Percentiles rank a stretch among this genome's conserved stretches.
phyloP scores from a whole-genome alignment of 92 coral and sea anemone genomes.

The Palythoa caribaeorum region DNA sequence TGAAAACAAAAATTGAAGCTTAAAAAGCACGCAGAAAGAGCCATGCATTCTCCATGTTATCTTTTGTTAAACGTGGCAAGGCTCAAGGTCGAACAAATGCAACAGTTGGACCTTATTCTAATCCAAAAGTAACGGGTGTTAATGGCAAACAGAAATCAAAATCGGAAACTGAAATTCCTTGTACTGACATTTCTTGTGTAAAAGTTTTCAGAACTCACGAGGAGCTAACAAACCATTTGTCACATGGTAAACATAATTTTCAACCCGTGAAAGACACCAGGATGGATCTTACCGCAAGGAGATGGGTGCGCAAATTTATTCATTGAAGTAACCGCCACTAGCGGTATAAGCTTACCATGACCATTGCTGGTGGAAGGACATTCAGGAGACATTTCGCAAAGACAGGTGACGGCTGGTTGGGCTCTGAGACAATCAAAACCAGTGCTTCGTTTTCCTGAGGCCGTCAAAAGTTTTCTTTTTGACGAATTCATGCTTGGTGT shows the following conservation, averaged over 20 bases:
- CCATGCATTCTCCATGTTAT: not conserved
- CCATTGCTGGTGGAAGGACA: not conserved
- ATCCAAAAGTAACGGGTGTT: not conserved
- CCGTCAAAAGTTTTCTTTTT: too few species aligned
- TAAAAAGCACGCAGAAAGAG: not conserved
- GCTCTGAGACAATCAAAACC: too few species aligned
- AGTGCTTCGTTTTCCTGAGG: too few species aligned
- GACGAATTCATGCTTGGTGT: not conserved
- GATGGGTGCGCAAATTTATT: not conserved
- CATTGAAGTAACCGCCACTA: not conserved
- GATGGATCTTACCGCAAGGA: slow-evolving; percentile 7
- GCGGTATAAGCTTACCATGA: not conserved
- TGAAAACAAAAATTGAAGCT: not conserved
- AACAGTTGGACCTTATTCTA: slow-evolving; percentile 4
- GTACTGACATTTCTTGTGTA: not conserved
- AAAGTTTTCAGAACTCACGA: not conserved
- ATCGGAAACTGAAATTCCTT: not conserved
- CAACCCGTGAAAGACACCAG: not conserved
- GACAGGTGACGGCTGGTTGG: too few species aligned
- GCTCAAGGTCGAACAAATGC: not conserved
- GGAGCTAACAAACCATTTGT: not conserved
- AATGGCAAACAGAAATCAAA: not conserved
- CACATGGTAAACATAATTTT: not conserved
- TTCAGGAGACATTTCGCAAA: not conserved
- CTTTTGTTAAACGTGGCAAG: not conserved